Evolutionary conservation across 30 jellyfish, hydroid and myxozoan genomes (phyloP).

Genomic region (Aurelia sp.): DNA sequence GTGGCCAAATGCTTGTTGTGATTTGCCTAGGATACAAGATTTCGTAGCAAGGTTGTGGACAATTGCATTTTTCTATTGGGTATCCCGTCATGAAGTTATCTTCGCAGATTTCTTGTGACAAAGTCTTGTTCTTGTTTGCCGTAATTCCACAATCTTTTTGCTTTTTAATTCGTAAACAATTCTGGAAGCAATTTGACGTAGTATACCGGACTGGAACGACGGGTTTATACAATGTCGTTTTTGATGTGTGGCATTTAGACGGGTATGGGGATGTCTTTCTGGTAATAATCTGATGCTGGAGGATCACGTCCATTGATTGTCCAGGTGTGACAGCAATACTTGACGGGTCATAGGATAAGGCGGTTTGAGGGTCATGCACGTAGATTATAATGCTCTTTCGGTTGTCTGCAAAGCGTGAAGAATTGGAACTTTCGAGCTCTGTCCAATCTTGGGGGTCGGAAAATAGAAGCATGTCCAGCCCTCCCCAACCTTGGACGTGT

Average conservation of each 20-base stretch:
- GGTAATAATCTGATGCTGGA: background rate
- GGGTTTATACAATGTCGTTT: slow-evolving; percentile 34
- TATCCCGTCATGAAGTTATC: background rate
- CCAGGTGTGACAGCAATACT: slow-evolving; percentile 41
- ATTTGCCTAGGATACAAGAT: background rate
- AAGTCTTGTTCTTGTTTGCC: background rate
- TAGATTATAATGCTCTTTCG: slow-evolving; percentile 20
- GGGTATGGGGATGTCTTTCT: slow-evolving; percentile 53
- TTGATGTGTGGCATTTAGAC: slow-evolving; percentile 49
- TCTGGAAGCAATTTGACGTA: slow-evolving; percentile 11
- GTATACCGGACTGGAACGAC: slow-evolving; percentile 27
- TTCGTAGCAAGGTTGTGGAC: slow-evolving; percentile 59
- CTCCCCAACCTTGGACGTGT: slow-evolving; percentile 15
- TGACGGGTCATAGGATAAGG: background rate
- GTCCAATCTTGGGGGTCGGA: slow-evolving; percentile 26
- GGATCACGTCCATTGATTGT: slow-evolving; percentile 12
- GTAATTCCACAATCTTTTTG: slow-evolving; percentile 14
- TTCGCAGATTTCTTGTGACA: slow-evolving; percentile 8
- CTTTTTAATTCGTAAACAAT: slow-evolving; percentile 33
- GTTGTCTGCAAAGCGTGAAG: slow-evolving; percentile 45
- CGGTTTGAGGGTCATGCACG: slow-evolving; percentile 46
- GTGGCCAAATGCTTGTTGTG: slow-evolving; percentile 44
- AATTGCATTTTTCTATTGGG: slow-evolving; percentile 35
- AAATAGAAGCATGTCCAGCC: slow-evolving; percentile 41
- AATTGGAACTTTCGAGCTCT: background rate